Conservation (phyloP, 2,113 vertebrate species). For the Arothron firmamentum region DNA sequence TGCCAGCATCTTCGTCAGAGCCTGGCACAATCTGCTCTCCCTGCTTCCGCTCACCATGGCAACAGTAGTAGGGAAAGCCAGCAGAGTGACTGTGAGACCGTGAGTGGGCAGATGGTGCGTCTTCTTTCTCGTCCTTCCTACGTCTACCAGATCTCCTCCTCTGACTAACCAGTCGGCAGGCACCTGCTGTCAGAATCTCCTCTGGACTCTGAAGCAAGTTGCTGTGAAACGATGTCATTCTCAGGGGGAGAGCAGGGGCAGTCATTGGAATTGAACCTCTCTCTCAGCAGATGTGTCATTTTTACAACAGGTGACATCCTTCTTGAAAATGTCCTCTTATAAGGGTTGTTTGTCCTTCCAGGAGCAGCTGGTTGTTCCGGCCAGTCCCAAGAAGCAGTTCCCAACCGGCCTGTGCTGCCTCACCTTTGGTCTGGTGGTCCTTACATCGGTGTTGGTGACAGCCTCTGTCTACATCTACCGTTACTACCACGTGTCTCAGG, state of each 20-base stretch:
- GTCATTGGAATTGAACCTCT: background rate
- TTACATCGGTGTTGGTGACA: conserved; percentile 83
- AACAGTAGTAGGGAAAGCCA: conserved; percentile 65
- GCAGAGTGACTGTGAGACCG: conserved; percentile 72
- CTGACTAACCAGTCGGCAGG: conserved; percentile 44
- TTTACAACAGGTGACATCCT: too few relatives aligned
- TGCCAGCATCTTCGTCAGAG: conserved; percentile 62
- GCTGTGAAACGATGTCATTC: too few relatives aligned
- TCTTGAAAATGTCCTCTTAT: too few relatives aligned
- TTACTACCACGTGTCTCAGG: conserved; percentile 86
- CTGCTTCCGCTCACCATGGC: conserved; percentile 59
- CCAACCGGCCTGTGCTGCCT: conserved; percentile 83
- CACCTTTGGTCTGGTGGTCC: conserved; percentile 79
- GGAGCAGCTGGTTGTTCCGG: conserved; percentile 68
- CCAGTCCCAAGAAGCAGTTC: conserved; percentile 72
- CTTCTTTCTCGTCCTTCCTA: conserved; percentile 38
- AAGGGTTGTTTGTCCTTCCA: conserved; percentile 51
- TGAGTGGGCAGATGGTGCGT: conserved; percentile 61
- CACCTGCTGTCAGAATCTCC: conserved; percentile 13
- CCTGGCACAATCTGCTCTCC: conserved; percentile 58
- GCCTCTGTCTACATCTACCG: conserved; percentile 86
- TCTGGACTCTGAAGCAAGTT: conserved; percentile 3
- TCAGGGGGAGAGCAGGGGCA: background rate
- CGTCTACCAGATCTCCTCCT: conserved; percentile 47
- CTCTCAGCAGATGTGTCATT: background rate